A percentile compares a stretch with the other conserved stretches of the same genome.
phyloP scores from a whole-genome alignment of 2,113 vertebrate species.

The Thalassarche chlororhynchos region DNA sequence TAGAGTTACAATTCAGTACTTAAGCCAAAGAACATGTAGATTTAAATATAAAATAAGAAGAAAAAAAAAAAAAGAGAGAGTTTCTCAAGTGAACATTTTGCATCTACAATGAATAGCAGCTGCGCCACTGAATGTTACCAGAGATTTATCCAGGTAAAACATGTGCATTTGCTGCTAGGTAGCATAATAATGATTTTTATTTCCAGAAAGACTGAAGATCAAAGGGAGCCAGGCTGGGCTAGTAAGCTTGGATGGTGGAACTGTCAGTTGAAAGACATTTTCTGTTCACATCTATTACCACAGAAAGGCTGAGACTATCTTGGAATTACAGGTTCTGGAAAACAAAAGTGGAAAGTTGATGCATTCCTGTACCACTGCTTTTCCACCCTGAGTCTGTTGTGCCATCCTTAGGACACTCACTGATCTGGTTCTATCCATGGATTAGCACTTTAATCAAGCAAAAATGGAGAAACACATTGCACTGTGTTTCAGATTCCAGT shows the following conservation, averaged over 20 bases:
- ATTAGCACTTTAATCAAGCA: background rate
- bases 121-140: background rate
- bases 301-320: background rate
- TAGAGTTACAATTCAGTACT: background rate
- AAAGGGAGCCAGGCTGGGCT: background rate
- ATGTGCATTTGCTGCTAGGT: background rate
- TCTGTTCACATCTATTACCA: background rate
- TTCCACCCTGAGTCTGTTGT: fast-evolving
- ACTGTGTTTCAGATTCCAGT: background rate
- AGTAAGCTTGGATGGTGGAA: background rate
- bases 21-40: background rate
- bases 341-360: background rate
- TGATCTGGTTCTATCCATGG: background rate
- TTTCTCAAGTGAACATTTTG: background rate
- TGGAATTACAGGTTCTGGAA: background rate
- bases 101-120: background rate
- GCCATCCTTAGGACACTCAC: background rate
- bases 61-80: background rate
- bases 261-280: conserved; percentile 15
- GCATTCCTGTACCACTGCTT: background rate
- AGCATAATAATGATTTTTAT: background rate
- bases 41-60: background rate
- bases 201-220: conserved; percentile 4
- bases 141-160: background rate
- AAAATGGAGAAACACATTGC: background rate